phyloP scores from a whole-genome alignment of 2,888 invertebrate species.

The Hesperia comma region DNA sequence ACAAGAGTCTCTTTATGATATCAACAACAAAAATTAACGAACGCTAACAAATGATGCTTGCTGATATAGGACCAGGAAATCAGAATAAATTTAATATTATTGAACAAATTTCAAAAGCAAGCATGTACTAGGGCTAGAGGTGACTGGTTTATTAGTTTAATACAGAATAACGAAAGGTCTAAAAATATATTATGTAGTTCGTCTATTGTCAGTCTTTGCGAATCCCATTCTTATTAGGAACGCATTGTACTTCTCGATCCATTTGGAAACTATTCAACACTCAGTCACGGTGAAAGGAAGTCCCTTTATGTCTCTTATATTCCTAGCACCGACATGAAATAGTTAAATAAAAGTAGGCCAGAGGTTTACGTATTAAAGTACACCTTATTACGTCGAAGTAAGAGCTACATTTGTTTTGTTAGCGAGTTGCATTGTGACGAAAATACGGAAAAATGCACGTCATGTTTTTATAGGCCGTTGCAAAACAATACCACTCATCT shows the following conservation, averaged over 20 bases:
- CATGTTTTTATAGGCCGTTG: constrained; percentile 28
- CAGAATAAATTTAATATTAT: too few species aligned
- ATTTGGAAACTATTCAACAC: constrained; percentile 8
- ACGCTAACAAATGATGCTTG: too few species aligned
- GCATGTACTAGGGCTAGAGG: too few species aligned
- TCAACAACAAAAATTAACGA: too few species aligned
- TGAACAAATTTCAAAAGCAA: too few species aligned
- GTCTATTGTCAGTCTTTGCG: constrained; percentile 1
- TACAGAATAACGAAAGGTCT: neutral
- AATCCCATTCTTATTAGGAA: constrained; percentile 9
- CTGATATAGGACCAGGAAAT: too few species aligned
- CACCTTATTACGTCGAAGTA: constrained; percentile 14
- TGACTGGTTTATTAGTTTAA: neutral
- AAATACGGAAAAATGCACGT: constrained; percentile 28
- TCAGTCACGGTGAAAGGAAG: constrained; percentile 2
- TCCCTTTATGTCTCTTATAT: constrained; percentile 12
- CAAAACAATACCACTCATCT: constrained; percentile 31
- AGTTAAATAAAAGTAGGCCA: constrained; percentile 30
- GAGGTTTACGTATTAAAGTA: neutral
- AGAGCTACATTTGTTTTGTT: constrained; percentile 10
- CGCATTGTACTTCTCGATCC: constrained; percentile 8
- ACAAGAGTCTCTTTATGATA: too few species aligned
- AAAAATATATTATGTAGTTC: neutral
- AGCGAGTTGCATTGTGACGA: constrained; percentile 22
- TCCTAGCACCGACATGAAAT: constrained; percentile 18